Percentiles rank a stretch among this genome's conserved stretches.
Evolutionary conservation across 2,113 vertebrate species (phyloP).

Genomic region (Pelecanus crispus): DNA sequence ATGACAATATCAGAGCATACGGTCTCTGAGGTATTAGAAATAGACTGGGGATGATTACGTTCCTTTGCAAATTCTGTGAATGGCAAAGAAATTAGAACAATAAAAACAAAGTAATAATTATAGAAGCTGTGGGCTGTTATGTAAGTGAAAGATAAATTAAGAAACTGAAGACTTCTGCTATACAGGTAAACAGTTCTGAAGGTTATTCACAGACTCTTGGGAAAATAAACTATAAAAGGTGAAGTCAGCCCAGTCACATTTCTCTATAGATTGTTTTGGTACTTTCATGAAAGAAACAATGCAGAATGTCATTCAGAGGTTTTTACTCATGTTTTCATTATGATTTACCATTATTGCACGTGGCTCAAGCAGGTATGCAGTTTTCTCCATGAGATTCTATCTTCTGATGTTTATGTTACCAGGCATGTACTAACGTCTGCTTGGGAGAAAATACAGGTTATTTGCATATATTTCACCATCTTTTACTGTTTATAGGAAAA

Average conservation of each 20-base stretch:
- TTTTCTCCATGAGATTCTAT: background rate
- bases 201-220: background rate
- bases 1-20: background rate
- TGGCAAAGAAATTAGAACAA: background rate
- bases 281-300: background rate
- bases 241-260: background rate
- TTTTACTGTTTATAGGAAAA: background rate
- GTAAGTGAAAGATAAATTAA: background rate
- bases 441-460: background rate
- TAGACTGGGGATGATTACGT: background rate
- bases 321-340: background rate
- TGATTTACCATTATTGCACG: accelerated
- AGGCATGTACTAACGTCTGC: background rate
- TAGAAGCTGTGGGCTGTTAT: background rate
- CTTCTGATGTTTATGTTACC: background rate
- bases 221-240: background rate
- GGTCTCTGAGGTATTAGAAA: background rate
- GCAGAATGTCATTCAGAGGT: background rate
- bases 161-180: background rate
- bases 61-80: background rate
- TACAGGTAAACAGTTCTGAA: background rate
- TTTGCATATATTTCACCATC: background rate
- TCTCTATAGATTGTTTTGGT: background rate
- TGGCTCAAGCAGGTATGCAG: background rate
- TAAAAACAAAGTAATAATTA: background rate